Evolutionary conservation across 1,140 invertebrate genomes (phyloP).

Genomic region (Polyergus mexicanus): DNA sequence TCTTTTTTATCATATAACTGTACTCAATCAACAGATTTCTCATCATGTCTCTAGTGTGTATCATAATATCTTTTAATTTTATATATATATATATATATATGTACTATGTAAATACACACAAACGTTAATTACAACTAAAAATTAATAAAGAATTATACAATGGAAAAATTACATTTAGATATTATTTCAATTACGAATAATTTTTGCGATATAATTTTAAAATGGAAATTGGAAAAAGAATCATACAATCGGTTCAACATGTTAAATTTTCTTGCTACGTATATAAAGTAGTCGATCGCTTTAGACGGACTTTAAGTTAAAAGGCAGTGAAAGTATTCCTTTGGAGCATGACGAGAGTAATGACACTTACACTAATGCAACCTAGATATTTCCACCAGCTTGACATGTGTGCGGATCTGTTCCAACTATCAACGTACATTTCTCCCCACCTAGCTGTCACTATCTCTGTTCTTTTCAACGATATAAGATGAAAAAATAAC

Average conservation of each 20-base stretch:
- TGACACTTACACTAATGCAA: conserved; percentile 78
- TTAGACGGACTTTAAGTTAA: conserved; percentile 80
- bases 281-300: conserved; percentile 66
- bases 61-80: background rate
- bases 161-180: background rate
- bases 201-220: conserved; percentile 6
- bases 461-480: conserved; percentile 40
- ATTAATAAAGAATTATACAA: background rate
- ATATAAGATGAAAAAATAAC: background rate
- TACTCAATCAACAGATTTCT: background rate
- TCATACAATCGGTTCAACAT: background rate
- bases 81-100: no score
- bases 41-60: background rate
- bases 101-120: no score
- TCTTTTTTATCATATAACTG: background rate
- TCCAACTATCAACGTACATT: conserved; percentile 23
- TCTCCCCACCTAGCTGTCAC: background rate
- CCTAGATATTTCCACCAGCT: conserved; percentile 36
- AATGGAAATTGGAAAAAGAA: conserved; percentile 1
- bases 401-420: conserved; percentile 21
- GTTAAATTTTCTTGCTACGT: background rate
- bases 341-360: conserved; percentile 83
- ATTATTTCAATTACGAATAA: background rate
- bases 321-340: conserved; percentile 85
- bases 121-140: background rate